A percentile compares a stretch with the other conserved stretches of the same genome.
These are phyloP conservation scores for Propithecus perrieri DNA, from an alignment of 2,797 vertebrate species.

Conservation along the genomic window DNA sequence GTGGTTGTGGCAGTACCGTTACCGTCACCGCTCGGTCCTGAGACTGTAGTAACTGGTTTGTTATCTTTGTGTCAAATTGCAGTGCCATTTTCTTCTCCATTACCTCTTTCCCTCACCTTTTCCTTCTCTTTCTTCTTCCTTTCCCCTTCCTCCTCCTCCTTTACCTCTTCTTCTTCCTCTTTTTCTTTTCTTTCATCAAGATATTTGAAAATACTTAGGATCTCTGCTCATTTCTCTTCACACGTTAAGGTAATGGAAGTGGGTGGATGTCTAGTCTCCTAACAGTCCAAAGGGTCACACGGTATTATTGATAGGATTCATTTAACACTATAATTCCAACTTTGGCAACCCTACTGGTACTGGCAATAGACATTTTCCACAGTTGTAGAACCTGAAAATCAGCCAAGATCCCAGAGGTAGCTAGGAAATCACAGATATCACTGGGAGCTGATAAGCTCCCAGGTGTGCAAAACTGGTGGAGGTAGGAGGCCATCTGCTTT, in stretches of 20 bases:
- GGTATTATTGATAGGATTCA: background rate
- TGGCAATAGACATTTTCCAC: background rate
- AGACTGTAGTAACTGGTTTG: background rate
- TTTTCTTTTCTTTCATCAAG: background rate
- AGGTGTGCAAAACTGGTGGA: background rate
- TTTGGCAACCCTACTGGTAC: background rate
- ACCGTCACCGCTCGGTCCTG: background rate
- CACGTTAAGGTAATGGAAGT: background rate
- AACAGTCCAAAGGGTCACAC: background rate
- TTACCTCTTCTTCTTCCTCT: background rate
- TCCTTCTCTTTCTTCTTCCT: background rate
- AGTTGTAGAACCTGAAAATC: background rate
- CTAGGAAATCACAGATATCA: background rate
- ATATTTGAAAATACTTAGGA: background rate
- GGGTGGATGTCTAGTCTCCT: background rate
- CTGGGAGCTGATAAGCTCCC: background rate
- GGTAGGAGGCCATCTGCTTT: background rate
- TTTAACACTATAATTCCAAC: background rate
- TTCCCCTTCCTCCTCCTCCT: background rate
- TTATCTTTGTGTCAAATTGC: background rate
- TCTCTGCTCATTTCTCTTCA: constrained; percentile 19
- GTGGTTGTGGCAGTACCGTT: background rate
- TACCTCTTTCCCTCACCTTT: background rate
- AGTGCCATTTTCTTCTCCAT: background rate
- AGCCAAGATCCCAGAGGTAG: background rate